Evolutionary conservation across 2,888 invertebrate genomes (phyloP), one percentile per base, ranked within the genome.

Genomic region (Heliconius sara): DNA sequence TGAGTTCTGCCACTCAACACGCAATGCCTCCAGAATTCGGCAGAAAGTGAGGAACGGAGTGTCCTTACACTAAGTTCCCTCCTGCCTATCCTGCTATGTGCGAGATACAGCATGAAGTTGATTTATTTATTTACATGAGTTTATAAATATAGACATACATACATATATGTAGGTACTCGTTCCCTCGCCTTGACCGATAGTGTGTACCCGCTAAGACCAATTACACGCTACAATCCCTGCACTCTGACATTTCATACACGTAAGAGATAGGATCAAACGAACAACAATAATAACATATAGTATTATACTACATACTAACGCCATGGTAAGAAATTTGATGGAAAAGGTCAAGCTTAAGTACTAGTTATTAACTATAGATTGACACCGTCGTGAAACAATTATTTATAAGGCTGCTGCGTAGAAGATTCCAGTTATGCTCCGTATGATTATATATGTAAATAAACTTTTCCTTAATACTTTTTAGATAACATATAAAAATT

Each of bases 131-230:
- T 16, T 60, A 60, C 1, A 63, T 76, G 25, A 12, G 25, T 0
- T n/a, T 63, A 25, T 10, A 63, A 1, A 22, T 25, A 63, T 63
- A 63, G 1, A 74, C 30, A 78, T 78, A 79, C 71, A 60, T 19
- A 77, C 76, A 71, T 30, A 52, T 68, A 47, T 47, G 43, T 70
- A 71, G 25, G 77, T 81, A 72, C 63, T 16, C 79, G 68, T 74
- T 70, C 39, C 76, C 43, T 83, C 79, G 47, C 83, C 83, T 83
- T 83, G 83, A 80, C 79, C 83, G 66, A 79, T 79, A 80, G 79
- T 78, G 76, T 80, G 83, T 80, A 80, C 76, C 75, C 80, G 83
- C 78, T 79, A 83, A 84, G 81, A 77, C 77, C 80, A 82, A 84
- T 84, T 83, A 82, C 76, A 78, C 60, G 71, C 77, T 79, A 80